Evolutionary conservation across 2,888 invertebrate genomes (phyloP).

Genomic region (Lamproptera curius): DNA sequence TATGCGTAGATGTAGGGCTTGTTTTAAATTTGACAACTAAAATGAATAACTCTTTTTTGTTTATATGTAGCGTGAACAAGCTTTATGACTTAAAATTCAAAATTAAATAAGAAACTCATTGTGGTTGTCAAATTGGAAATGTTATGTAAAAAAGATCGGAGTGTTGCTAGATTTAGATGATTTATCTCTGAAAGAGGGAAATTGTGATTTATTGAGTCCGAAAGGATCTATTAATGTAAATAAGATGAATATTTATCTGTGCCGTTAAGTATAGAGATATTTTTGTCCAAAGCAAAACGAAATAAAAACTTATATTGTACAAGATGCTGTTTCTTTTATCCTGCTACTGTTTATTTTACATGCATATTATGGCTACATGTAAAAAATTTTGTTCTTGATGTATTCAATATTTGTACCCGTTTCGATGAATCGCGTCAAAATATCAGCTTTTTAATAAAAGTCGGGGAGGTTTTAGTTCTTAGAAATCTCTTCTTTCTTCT

Average conservation of each 20-base stretch:
- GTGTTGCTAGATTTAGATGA: conserved; percentile 8
- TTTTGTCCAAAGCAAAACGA: conserved; percentile 28
- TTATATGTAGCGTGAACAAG: no score
- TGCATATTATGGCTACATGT: background rate
- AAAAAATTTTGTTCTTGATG: no score
- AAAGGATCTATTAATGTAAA: conserved; percentile 19
- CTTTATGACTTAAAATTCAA: no score
- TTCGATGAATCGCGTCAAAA: no score
- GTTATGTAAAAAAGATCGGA: conserved; percentile 5
- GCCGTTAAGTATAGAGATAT: conserved; percentile 26
- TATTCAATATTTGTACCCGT: no score
- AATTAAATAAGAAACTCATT: background rate
- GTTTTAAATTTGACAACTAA: conserved; percentile 13
- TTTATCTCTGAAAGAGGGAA: conserved; percentile 16
- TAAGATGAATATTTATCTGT: conserved; percentile 21
- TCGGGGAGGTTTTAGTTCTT: no score
- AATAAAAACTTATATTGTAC: conserved; percentile 28
- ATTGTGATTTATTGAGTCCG: conserved; percentile 18
- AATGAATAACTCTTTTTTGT: background rate
- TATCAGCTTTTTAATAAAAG: no score
- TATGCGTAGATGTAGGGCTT: background rate
- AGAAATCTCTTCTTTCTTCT: no score
- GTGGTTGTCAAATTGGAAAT: conserved; percentile 6
- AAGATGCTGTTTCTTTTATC: conserved; percentile 2
- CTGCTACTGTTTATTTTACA: no score